Conservation (phyloP, 2,113 vertebrate genomes). For the Ovibos moschatus region DNA sequence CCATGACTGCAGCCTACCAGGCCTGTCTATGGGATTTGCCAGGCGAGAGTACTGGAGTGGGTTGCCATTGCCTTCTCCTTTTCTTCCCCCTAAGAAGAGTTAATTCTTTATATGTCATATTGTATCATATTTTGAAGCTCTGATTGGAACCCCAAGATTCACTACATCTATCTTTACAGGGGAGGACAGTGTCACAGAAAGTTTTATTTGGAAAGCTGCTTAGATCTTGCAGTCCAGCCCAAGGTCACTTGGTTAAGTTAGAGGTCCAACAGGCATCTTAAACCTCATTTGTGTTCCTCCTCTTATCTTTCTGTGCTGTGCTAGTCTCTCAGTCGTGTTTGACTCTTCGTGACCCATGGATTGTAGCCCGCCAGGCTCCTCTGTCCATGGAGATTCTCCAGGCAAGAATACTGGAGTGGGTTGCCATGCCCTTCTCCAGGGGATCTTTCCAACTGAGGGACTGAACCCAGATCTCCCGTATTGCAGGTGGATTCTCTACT, state of each 20-base stretch:
- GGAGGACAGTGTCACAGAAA: background rate
- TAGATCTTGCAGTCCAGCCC: background rate
- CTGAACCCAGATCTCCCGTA: background rate
- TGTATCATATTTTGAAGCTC: constrained; percentile 9
- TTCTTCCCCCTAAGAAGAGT: background rate
- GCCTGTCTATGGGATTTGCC: no score
- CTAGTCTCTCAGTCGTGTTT: background rate
- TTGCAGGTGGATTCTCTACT: background rate
- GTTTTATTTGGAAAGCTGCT: background rate
- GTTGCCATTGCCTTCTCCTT: no score
- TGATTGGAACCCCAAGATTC: background rate
- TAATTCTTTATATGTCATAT: background rate
- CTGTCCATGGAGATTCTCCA: background rate
- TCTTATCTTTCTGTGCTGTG: background rate
- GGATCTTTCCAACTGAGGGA: background rate
- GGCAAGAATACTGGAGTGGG: background rate
- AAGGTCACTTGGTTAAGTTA: background rate
- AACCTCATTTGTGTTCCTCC: background rate
- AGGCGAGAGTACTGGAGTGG: no score
- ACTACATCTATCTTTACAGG: background rate
- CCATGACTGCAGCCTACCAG: no score
- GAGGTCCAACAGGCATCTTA: background rate
- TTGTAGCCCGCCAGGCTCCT: background rate
- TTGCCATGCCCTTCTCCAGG: background rate
- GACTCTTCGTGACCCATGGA: background rate